Evolutionary conservation across 2,797 vertebrate species (phyloP), one percentile per base, ranked within the genome.

Genomic region (Cirrhinus mrigala): DNA sequence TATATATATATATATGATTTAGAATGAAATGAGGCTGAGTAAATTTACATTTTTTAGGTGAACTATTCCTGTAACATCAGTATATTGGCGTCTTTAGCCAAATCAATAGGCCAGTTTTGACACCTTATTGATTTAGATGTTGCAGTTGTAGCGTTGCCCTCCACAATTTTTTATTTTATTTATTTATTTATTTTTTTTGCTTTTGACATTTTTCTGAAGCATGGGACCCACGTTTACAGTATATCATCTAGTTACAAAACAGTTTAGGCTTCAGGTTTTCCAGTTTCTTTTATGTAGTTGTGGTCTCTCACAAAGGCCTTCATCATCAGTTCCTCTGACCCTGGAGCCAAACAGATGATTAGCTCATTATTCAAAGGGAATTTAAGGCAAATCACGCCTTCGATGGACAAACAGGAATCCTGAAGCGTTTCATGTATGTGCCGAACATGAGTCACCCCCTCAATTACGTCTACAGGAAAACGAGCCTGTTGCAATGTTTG

Each of bases 271-370:
- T 70, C 80, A 58, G 29, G 62, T 81, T 81, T 60, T 15, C 33
- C 12, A n/a, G n/a, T 81, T 73, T 27, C n/a, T 66, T 14, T 60
- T 24, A 44, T 83, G 44, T 66, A 83, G 66, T 66, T 52, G 66
- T 20, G 48, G 44, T 12, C 22, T 85, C 24, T 40, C 10, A 58
- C 56, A 74, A 60, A 74, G 58, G 27, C 20, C 44, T 81, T 44
- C 11, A 20, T 18, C 29, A 6, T 64, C 70, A 40, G 81, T 82
- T 24, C 44, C 52, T 81, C 27, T 29, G 64, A 69, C 29, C 29
- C 12, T 1, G 4, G 22, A 71, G 50, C 52, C 54, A 46, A 46
- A n/a, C 1, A 18, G 24, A 37, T 18, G 44, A 74, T 64, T 22
- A 20, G 22, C 24, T 48, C 54, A 33, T 74, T 48, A 62, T 82